Evolutionary conservation across 1,140 invertebrate genomes (phyloP).

Genomic region (Cephus cinctus): DNA sequence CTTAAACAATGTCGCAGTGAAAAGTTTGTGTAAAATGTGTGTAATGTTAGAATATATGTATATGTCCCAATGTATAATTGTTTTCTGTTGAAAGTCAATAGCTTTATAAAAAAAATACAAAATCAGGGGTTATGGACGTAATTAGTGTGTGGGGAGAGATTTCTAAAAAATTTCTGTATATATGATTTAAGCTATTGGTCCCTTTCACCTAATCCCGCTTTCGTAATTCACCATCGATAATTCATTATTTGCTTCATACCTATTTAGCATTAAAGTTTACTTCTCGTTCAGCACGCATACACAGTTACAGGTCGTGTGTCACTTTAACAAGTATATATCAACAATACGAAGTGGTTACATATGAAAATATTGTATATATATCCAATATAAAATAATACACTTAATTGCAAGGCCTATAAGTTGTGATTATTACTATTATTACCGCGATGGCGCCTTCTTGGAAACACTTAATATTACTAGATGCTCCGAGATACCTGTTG

Average conservation of each 20-base stretch:
- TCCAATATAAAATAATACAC: constrained; percentile 17
- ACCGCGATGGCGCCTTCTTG: no score
- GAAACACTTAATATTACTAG: no score
- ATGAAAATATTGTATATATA: constrained; percentile 19
- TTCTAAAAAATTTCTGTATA: neutral
- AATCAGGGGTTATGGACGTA: neutral
- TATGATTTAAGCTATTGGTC: constrained; percentile 8
- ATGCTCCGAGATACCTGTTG: no score
- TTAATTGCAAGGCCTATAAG: constrained; percentile 4
- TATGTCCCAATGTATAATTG: no score
- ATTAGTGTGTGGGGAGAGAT: neutral
- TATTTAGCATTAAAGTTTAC: no score
- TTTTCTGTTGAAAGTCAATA: neutral
- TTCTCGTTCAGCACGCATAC: constrained; percentile 6
- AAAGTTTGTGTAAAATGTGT: no score
- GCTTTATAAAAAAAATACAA: neutral
- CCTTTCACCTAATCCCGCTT: constrained; percentile 1
- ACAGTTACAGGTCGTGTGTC: constrained; percentile 1
- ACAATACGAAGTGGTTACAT: constrained; percentile 16
- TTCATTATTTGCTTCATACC: neutral
- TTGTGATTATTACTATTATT: neutral
- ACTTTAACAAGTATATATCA: constrained; percentile 12
- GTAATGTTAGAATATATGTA: no score
- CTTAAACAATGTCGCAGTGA: no score
- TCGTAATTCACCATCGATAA: neutral